phyloP scores from a whole-genome alignment of 2,888 invertebrate genomes.

The Erebia palarica region DNA sequence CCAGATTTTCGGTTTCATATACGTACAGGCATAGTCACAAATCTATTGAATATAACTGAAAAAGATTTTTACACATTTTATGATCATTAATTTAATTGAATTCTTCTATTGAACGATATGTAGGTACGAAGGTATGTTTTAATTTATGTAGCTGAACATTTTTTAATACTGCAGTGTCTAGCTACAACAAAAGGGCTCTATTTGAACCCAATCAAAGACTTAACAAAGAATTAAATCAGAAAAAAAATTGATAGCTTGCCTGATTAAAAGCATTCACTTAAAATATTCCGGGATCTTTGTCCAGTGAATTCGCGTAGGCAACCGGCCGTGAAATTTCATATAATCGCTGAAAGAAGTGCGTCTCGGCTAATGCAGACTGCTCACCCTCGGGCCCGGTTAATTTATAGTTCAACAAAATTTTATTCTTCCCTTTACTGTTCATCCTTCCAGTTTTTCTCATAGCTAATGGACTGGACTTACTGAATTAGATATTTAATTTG shows the following conservation, averaged over 20 bases:
- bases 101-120: neutral
- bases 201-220: conserved; percentile 35
- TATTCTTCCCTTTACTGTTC: conserved; percentile 75
- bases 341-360: conserved; percentile 78
- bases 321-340: conserved; percentile 79
- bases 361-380: conserved; percentile 76
- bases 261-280: conserved; percentile 75
- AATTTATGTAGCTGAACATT: neutral
- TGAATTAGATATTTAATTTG: conserved; percentile 56
- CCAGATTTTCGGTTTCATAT: conserved; percentile 25
- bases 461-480: conserved; percentile 54
- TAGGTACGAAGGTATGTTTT: neutral
- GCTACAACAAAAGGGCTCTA: conserved; percentile 26
- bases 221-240: conserved; percentile 31
- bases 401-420: conserved; percentile 79
- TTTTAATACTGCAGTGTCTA: conserved; percentile 23
- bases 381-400: conserved; percentile 68
- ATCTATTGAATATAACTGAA: conserved; percentile 2
- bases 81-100: neutral
- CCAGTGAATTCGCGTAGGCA: conserved; percentile 72
- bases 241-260: conserved; percentile 41
- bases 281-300: conserved; percentile 76
- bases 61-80: neutral
- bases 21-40: conserved; percentile 6
- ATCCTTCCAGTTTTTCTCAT: conserved; percentile 63